These are phyloP conservation scores for Drosophila saltans DNA, from an alignment of 1,140 invertebrate genomes.

Conservation along the genomic window DNA sequence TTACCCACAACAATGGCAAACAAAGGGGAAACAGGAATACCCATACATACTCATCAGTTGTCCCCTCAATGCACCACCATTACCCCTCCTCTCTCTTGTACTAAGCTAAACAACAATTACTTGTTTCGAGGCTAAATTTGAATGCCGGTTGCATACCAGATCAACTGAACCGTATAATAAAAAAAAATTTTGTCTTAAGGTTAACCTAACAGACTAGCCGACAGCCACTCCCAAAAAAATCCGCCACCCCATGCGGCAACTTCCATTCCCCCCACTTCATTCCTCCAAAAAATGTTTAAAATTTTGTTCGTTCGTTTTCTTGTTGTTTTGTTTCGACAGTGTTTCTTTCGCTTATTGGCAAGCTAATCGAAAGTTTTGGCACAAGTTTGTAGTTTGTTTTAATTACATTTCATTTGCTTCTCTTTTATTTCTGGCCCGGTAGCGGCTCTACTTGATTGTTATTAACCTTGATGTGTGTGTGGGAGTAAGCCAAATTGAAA, in stretches of 20 bases:
- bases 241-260: background rate
- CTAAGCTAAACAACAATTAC: background rate
- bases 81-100: background rate
- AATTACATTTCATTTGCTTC: slow-evolving; percentile 11
- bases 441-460: background rate
- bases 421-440: background rate
- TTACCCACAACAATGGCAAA: slow-evolving; percentile 20
- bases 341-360: background rate
- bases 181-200: slow-evolving; percentile 4
- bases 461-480: slow-evolving; percentile 1
- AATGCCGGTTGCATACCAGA: slow-evolving; percentile 12
- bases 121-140: slow-evolving; percentile 10
- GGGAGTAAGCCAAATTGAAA: background rate
- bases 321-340: background rate
- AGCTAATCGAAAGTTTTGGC: slow-evolving; percentile 7
- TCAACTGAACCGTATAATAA: background rate
- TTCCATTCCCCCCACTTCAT: background rate
- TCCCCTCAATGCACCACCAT: background rate
- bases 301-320: background rate
- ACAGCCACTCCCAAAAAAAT: background rate
- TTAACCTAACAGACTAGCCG: background rate
- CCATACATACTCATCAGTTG: background rate
- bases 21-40: slow-evolving; percentile 5
- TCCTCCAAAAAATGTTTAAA: background rate
- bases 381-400: slow-evolving; percentile 8